These are phyloP conservation scores for Lophotriccus pileatus DNA, from an alignment of 2,797 vertebrate genomes.

Conservation along the genomic window DNA sequence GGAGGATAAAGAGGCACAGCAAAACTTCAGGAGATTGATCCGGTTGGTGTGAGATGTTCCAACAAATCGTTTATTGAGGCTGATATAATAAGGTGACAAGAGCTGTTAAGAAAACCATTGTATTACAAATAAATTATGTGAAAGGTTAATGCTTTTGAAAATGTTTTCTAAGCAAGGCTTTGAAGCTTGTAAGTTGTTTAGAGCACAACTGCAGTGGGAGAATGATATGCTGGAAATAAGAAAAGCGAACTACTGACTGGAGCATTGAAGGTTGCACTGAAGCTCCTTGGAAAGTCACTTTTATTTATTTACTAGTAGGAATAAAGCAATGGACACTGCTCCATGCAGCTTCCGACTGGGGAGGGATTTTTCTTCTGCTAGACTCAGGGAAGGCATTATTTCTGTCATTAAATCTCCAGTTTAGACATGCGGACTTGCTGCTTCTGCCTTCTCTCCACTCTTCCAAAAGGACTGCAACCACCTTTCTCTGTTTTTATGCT, in stretches of 20 bases:
- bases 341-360: accelerated
- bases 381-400: not conserved
- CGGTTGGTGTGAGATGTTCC: not conserved
- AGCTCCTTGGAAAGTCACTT: not conserved
- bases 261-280: not conserved
- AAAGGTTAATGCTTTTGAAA: not conserved
- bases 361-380: not conserved
- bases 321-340: not conserved
- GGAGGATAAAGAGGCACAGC: not conserved
- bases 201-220: not conserved
- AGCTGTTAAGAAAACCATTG: not conserved
- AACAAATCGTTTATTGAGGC: not conserved
- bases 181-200: not conserved
- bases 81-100: not conserved
- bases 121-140: not conserved
- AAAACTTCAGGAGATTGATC: not conserved
- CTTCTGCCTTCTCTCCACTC: not conserved
- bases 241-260: not conserved
- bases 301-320: not conserved
- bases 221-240: not conserved
- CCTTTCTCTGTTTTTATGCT: not conserved
- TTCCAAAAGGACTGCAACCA: not conserved
- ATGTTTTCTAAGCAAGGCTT: not conserved
- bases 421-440: not conserved
- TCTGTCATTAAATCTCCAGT: not conserved